Evolutionary conservation across 2,888 invertebrate genomes (phyloP).

Genomic region (Drosophila formosana): DNA sequence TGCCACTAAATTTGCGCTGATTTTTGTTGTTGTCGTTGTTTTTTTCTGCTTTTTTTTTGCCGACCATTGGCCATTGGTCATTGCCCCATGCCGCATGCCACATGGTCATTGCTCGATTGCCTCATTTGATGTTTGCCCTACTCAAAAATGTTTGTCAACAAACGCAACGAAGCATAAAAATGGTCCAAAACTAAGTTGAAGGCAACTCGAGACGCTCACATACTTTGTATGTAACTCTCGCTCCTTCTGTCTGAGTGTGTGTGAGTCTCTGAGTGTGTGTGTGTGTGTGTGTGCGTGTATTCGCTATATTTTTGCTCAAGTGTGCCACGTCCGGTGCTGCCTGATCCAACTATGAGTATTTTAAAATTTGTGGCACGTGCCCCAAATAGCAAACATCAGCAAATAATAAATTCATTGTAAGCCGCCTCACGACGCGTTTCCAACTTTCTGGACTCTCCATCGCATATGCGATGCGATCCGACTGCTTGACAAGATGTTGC

Average conservation of each 20-base stretch:
- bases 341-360: slow-evolving; percentile 63
- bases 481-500: neutral
- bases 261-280: slow-evolving; percentile 17
- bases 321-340: slow-evolving; percentile 64
- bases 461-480: neutral
- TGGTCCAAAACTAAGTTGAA: slow-evolving; percentile 47
- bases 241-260: neutral
- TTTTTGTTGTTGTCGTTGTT: slow-evolving; percentile 46
- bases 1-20: slow-evolving; percentile 79
- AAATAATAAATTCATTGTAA: slow-evolving; percentile 81
- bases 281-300: slow-evolving; percentile 36
- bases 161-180: slow-evolving; percentile 75
- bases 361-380: slow-evolving; percentile 81
- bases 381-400: slow-evolving; percentile 82
- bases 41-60: slow-evolving; percentile 12
- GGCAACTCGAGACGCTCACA: slow-evolving; percentile 32
- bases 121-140: slow-evolving; percentile 67
- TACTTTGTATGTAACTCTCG: neutral
- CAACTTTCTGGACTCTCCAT: slow-evolving; percentile 33
- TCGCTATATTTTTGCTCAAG: slow-evolving; percentile 59
- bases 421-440: slow-evolving; percentile 44
- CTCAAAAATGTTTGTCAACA: slow-evolving; percentile 78
- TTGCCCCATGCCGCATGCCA: slow-evolving; percentile 12
- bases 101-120: slow-evolving; percentile 47
- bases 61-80: slow-evolving; percentile 18